Conservation (phyloP, 2,888 invertebrate species). For the Dolomedes plantarius region DNA sequence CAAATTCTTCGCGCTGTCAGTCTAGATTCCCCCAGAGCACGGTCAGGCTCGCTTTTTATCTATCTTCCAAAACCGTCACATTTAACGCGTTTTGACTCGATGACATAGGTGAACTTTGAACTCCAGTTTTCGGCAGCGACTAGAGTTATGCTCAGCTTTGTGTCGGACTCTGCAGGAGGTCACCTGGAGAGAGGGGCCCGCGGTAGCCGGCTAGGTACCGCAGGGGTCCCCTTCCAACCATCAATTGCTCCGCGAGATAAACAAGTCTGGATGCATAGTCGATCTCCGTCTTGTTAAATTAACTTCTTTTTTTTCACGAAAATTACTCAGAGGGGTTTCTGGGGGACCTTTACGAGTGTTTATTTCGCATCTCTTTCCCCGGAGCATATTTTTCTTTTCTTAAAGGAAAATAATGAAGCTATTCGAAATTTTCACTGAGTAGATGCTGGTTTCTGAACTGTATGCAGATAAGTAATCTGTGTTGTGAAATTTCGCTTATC, state of each 20-base stretch:
- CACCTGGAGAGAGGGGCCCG: slow-evolving; percentile 2
- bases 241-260: slow-evolving; percentile 25
- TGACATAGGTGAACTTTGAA: slow-evolving; percentile 56
- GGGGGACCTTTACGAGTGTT: slow-evolving; percentile 17
- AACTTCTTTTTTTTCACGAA: slow-evolving; percentile 20
- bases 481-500: no score
- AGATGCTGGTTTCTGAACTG: no score
- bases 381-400: no score
- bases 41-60: background rate
- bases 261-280: slow-evolving; percentile 30
- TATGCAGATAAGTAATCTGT: no score
- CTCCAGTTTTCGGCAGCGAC: slow-evolving; percentile 46
- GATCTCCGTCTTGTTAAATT: slow-evolving; percentile 62
- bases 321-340: slow-evolving; percentile 11
- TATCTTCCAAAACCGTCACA: slow-evolving; percentile 52
- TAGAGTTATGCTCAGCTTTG: slow-evolving; percentile 30
- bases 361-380: background rate
- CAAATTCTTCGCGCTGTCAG: background rate
- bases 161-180: slow-evolving; percentile 14
- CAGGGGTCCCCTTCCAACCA: background rate
- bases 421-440: no score
- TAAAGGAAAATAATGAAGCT: no score
- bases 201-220: slow-evolving; percentile 34
- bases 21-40: background rate
- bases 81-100: slow-evolving; percentile 61